Conservation (phyloP, 2,797 vertebrate species). For the Coregonus ussuriensis region DNA sequence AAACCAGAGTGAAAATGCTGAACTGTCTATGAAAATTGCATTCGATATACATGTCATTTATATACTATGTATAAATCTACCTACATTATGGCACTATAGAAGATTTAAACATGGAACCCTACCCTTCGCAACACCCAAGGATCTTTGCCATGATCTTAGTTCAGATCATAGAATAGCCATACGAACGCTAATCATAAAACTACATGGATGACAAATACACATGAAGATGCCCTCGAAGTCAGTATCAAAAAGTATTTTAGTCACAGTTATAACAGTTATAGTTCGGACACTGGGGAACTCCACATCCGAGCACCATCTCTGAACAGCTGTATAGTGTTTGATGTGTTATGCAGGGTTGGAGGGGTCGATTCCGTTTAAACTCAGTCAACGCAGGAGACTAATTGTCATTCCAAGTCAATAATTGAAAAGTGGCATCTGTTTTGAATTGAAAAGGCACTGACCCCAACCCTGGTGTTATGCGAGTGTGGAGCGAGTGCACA, state of each 20-base stretch:
- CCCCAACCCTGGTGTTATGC: too few relatives aligned
- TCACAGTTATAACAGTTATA: conserved; percentile 58
- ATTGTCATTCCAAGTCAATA: too few relatives aligned
- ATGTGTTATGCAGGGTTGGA: too few relatives aligned
- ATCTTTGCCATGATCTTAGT: conserved; percentile 14
- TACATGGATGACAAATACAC: too few relatives aligned
- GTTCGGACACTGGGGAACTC: conserved; percentile 6
- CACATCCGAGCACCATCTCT: too few relatives aligned
- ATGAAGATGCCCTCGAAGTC: too few relatives aligned
- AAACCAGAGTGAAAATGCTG: conserved; percentile 14
- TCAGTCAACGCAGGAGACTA: too few relatives aligned
- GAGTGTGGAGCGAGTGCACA: too few relatives aligned
- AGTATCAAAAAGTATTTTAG: conserved; percentile 36
- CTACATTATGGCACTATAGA: conserved; percentile 61
- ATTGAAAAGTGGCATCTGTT: too few relatives aligned
- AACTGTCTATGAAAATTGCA: conserved; percentile 27
- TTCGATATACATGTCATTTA: conserved; percentile 6
- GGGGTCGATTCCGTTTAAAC: too few relatives aligned
- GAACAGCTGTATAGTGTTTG: too few relatives aligned
- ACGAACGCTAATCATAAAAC: conserved; percentile 30
- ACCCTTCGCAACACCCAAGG: neutral
- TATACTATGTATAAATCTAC: conserved; percentile 39
- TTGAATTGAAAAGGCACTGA: too few relatives aligned
- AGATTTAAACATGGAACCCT: conserved; percentile 27
- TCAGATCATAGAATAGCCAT: conserved; percentile 28